Evolutionary conservation across 2,888 invertebrate species (phyloP).

Genomic region (Aphidius colemani): DNA sequence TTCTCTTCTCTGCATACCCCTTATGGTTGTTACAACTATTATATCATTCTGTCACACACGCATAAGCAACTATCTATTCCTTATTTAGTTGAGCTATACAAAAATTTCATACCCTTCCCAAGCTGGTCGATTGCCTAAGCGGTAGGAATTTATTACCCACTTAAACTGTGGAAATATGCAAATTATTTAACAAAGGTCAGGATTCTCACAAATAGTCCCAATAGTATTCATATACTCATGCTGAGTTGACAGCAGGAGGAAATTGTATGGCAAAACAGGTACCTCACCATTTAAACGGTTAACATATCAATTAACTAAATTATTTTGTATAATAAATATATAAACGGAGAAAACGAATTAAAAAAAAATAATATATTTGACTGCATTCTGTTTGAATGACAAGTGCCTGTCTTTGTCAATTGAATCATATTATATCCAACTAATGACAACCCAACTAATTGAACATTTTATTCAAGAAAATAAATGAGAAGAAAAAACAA

Average conservation of each 20-base stretch:
- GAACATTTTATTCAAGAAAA: too few relatives aligned
- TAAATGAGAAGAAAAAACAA: too few relatives aligned
- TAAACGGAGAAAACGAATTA: not conserved
- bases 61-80: constrained; percentile 14
- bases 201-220: constrained; percentile 44
- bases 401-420: too few relatives aligned
- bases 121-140: constrained; percentile 52
- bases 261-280: constrained; percentile 16
- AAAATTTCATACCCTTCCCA: constrained; percentile 32
- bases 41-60: constrained; percentile 34
- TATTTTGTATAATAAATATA: constrained; percentile 28
- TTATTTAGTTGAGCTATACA: too few relatives aligned
- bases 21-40: constrained; percentile 26
- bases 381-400: too few relatives aligned
- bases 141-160: constrained; percentile 54
- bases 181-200: constrained; percentile 56
- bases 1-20: constrained; percentile 37
- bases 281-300: constrained; percentile 32
- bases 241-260: constrained; percentile 20
- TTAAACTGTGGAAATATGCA: constrained; percentile 55
- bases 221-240: constrained; percentile 17
- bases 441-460: too few relatives aligned
- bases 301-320: constrained; percentile 38
- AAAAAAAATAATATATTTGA: too few relatives aligned
- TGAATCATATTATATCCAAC: too few relatives aligned